A percentile compares a stretch with the other conserved stretches of the same genome.
These are phyloP conservation scores for Lycaena phlaeas DNA, from an alignment of 2,888 invertebrate species.

Conservation along the genomic window DNA sequence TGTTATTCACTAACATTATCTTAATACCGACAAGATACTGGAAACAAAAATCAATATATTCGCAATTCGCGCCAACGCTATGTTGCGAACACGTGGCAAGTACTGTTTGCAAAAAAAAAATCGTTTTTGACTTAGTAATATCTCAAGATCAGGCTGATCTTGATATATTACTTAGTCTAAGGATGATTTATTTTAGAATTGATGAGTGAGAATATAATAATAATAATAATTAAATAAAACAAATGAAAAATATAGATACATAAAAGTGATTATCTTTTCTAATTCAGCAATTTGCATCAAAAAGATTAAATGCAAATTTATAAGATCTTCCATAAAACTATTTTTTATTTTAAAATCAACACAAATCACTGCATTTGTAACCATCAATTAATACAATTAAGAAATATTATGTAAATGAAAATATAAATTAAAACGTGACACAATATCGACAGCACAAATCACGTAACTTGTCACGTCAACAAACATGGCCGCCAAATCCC, in stretches of 20 bases:
- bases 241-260: too few relatives aligned
- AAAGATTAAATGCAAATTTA: too few relatives aligned
- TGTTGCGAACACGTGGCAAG: conserved; percentile 22
- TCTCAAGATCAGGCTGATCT: too few relatives aligned
- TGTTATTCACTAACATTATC: conserved; percentile 10
- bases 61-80: conserved; percentile 18
- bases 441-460: conserved; percentile 18
- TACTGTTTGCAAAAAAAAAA: conserved; percentile 19
- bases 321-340: too few relatives aligned
- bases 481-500: conserved; percentile 36
- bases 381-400: conserved; percentile 2
- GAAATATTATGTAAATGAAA: neutral
- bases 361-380: too few relatives aligned
- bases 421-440: conserved; percentile 14
- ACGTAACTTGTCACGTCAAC: conserved; percentile 46
- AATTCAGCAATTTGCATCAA: too few relatives aligned
- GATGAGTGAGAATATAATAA: too few relatives aligned
- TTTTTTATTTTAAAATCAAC: too few relatives aligned
- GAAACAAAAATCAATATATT: conserved; percentile 32
- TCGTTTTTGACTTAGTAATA: neutral
- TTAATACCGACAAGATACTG: conserved; percentile 18
- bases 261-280: too few relatives aligned
- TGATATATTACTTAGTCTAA: too few relatives aligned
- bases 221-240: too few relatives aligned
- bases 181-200: too few relatives aligned